Conservation (phyloP, 1,140 invertebrate species). For the Elymnias hypermnestra region DNA sequence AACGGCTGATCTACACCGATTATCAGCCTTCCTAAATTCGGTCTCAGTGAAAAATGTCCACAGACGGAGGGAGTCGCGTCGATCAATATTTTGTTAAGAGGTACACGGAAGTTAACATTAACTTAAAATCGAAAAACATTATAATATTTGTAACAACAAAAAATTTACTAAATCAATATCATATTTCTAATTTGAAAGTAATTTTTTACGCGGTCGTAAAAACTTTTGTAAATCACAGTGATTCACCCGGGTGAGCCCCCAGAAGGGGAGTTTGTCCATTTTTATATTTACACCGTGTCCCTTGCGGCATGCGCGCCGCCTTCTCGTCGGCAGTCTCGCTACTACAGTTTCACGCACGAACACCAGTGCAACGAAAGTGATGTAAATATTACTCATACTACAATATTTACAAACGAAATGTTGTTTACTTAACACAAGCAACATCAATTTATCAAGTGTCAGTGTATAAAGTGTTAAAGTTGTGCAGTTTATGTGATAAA, state of each 20-base stretch:
- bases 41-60: constrained; percentile 59
- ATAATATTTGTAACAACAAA: constrained; percentile 15
- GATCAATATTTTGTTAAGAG: constrained; percentile 71
- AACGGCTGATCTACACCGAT: constrained; percentile 58
- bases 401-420: constrained; percentile 64
- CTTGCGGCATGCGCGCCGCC: constrained; percentile 71
- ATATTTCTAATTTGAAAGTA: constrained; percentile 28
- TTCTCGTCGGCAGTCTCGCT: constrained; percentile 64
- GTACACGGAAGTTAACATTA: constrained; percentile 59
- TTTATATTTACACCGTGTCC: constrained; percentile 74
- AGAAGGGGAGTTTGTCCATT: constrained; percentile 74
- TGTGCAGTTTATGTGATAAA: constrained; percentile 50
- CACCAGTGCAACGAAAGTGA: constrained; percentile 66
- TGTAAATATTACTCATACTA: constrained; percentile 71
- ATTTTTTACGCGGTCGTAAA: constrained; percentile 31
- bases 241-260: constrained; percentile 69
- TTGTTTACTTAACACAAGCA: constrained; percentile 49
- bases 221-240: constrained; percentile 52
- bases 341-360: constrained; percentile 70
- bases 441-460: constrained; percentile 32
- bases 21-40: constrained; percentile 47
- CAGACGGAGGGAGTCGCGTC: constrained; percentile 52
- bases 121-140: constrained; percentile 50
- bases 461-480: constrained; percentile 40
- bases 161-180: no score